Base-by-base conservation (phyloP, 2,888 invertebrate species). In the Perdita meconis region DNA sequence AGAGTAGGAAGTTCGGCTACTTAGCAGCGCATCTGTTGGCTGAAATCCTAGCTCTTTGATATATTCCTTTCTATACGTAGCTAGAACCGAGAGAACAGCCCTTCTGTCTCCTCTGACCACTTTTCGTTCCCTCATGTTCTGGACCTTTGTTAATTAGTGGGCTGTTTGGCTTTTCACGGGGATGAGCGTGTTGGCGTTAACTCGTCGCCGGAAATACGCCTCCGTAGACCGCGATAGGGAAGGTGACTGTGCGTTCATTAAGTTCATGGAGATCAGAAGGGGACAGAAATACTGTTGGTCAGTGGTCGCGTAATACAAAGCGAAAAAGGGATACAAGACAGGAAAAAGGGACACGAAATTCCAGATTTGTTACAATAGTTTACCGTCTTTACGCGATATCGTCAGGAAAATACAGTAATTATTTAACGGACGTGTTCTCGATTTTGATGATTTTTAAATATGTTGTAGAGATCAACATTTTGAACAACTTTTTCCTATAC, bases 131-230 rank as follows among this genome's bases (percentile, higher is more conserved):
- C n/a, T n/a, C n/a, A n/a, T n/a, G n/a, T 44, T 16, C 44, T 16
- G 44, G 71, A 82, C 78, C 82, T 85, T 86, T 85, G 82, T 80
- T 86, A 87, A 87, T 86, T 86, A 85, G 86, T 82, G 82, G 84
- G 72, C 68, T 81, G 84, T 87, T 85, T 86, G 83, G 69, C 74
- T 71, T 81, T 83, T 79, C 63, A 59, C 16, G 36, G 16, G 42
- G 51, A 60, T 50, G 67, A 78, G 68, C 75, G 63, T 53, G 68
- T 73, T 70, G 63, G 85, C 74, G 65, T 74, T 79, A 83, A 85
- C 81, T 84, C 82, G 80, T 82, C 75, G 78, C 78, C 73, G 70
- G 82, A 81, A 71, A 84, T 81, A 79, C 80, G 82, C 81, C 60
- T 81, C 69, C 76, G 50, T 80, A 64, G 72, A 75, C 74, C 24